Base-by-base conservation (phyloP, 2,888 invertebrate genomes). In the Limnephilus auricula region DNA sequence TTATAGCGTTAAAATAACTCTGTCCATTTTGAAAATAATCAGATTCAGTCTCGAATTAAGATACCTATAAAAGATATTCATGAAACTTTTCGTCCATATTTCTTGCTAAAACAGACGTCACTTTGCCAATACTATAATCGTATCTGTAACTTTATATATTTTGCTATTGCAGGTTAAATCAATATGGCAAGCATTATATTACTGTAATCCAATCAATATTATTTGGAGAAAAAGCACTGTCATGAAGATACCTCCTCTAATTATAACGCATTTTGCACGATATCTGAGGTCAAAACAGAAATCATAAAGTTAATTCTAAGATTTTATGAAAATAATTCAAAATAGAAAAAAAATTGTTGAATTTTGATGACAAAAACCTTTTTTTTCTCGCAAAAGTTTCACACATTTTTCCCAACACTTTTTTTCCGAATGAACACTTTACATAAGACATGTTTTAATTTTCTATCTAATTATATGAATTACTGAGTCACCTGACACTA, bases 1-100 rank as follows among this genome's bases (percentile, higher is more conserved):
- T 89, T 89, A 79, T 89, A 89, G 89, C 79, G 34, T 78, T 34
- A 89, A 89, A 79, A 79, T 79, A 89, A 79, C n/a, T 89, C 89
- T 89, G 89, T 89, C 89, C 89, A 89, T 89, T 89, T 89, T 89
- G 37, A 89, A 65, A 79, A 79, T 79, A 89, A 89, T 37, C 89
- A 79, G 89, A 78, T 89, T 37, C 79, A n/a, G 40, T 89, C 37
- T 79, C 37, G 34, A 37, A 79, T 78, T 87, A 45, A 45, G 50
- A 65, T 50, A 78, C 87, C 32, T 87, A n/a, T 25, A 65, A 65
- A 65, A 40, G n/a, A 65, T n/a, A 34, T 40, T 40, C 84, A 40
- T 85, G 37, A 85, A 34, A 37, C 45, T 85, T 65, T 78, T 78
- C 87, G 87, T 87, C 87, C 87, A 87, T 87, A 85, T 85, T 85